Percentiles rank a stretch among this genome's conserved stretches.
phyloP scores from a whole-genome alignment of 2,113 vertebrate species.

The Hiodon alosoides region DNA sequence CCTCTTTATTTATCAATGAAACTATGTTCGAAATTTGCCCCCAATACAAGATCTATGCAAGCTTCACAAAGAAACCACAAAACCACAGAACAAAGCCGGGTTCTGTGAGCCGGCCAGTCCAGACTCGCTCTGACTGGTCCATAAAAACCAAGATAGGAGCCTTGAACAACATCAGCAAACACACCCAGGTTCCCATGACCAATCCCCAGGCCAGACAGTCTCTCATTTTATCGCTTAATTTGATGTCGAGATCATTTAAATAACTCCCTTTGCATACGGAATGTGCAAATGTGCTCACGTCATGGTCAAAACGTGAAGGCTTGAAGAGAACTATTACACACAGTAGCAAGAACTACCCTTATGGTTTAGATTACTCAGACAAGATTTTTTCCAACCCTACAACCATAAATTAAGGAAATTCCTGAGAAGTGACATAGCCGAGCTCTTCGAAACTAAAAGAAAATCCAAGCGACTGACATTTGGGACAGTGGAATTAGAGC shows the following conservation, averaged over 20 bases:
- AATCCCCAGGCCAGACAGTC: slow-evolving; percentile 42
- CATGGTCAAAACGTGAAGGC: slow-evolving; percentile 49
- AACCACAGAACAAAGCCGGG: not conserved
- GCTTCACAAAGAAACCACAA: slow-evolving; percentile 25
- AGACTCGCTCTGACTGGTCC: slow-evolving; percentile 39
- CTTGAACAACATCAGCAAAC: slow-evolving; percentile 55
- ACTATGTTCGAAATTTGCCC: slow-evolving; percentile 20
- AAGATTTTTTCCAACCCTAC: slow-evolving; percentile 55
- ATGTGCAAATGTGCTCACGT: slow-evolving; percentile 48
- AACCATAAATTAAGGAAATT: slow-evolving; percentile 62
- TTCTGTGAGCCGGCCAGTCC: slow-evolving; percentile 23
- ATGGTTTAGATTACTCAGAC: slow-evolving; percentile 61
- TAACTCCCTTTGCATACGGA: slow-evolving; percentile 62
- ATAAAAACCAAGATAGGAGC: slow-evolving; percentile 45
- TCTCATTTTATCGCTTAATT: slow-evolving; percentile 57
- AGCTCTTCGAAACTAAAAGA: slow-evolving; percentile 47
- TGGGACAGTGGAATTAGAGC: slow-evolving; percentile 37
- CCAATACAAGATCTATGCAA: slow-evolving; percentile 25
- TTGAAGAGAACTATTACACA: slow-evolving; percentile 52
- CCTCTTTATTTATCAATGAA: slow-evolving; percentile 32
- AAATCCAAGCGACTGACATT: slow-evolving; percentile 52
- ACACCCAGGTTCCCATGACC: slow-evolving; percentile 47
- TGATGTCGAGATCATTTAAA: slow-evolving; percentile 62
- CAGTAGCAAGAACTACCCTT: slow-evolving; percentile 53
- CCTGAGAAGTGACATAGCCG: slow-evolving; percentile 56